A percentile compares a stretch with the other conserved stretches of the same genome.
Evolutionary conservation across 2,888 invertebrate genomes (phyloP).

Genomic region (Drosophila ustulata): DNA sequence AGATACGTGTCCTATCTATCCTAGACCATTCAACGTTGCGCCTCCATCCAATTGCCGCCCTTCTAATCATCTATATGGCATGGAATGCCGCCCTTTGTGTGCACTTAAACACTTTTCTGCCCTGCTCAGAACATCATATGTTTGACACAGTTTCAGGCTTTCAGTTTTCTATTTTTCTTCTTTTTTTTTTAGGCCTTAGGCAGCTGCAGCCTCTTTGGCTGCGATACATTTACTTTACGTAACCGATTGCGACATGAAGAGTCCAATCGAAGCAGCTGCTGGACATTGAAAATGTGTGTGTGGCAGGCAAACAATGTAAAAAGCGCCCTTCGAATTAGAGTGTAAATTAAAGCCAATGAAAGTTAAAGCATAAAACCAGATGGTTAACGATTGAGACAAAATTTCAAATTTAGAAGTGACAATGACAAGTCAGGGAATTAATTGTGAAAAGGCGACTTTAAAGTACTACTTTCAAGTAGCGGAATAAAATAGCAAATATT

Average conservation of each 20-base stretch:
- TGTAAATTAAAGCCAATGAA: neutral
- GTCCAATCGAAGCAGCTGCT: neutral
- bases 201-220: neutral
- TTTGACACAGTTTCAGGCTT: conserved; percentile 1
- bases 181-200: neutral
- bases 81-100: conserved; percentile 38
- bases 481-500: too few relatives aligned
- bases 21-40: neutral
- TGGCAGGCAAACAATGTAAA: neutral
- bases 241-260: conserved; percentile 24
- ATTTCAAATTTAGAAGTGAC: too few relatives aligned
- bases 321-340: neutral
- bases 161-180: neutral
- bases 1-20: conserved; percentile 77
- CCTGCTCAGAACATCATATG: conserved; percentile 5
- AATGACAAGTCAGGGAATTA: too few relatives aligned
- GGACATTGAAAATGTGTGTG: neutral
- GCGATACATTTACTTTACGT: conserved; percentile 18
- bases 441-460: too few relatives aligned
- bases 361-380: neutral
- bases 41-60: conserved; percentile 8
- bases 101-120: conserved; percentile 53
- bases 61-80: conserved; percentile 31
- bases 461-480: too few relatives aligned
- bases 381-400: too few relatives aligned